Conservation (phyloP, 2,113 vertebrate species). For the Chloropsis hardwickii region DNA sequence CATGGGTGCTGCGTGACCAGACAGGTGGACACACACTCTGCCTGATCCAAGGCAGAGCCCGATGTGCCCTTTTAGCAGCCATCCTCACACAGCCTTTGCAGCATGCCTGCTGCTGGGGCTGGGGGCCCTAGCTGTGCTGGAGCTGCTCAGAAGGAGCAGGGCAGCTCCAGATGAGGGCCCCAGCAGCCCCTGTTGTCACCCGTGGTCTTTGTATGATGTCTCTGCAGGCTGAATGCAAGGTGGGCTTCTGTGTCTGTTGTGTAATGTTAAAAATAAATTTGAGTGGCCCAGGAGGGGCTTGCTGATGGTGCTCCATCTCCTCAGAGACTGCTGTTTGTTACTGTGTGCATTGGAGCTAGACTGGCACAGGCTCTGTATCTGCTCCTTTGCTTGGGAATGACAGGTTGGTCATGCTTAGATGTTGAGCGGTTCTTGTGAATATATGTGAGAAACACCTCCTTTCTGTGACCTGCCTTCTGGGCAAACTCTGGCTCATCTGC, state of each 20-base stretch:
- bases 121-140: background rate
- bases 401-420: accelerated
- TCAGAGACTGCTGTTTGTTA: background rate
- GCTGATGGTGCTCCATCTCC: accelerated
- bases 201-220: accelerated
- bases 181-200: background rate
- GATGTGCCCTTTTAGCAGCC: accelerated
- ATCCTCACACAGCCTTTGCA: accelerated
- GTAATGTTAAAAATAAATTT: background rate
- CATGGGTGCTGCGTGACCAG: accelerated
- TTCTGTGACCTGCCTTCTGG: background rate
- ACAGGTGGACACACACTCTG: accelerated
- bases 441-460: background rate
- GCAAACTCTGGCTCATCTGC: background rate
- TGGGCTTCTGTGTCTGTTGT: background rate
- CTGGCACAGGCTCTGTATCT: background rate
- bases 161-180: background rate
- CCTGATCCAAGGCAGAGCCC: background rate
- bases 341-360: background rate
- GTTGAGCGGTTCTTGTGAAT: background rate
- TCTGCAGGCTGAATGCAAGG: background rate
- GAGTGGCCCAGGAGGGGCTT: background rate
- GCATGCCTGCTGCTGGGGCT: background rate
- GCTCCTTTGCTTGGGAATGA: background rate
- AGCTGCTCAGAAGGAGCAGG: background rate